Evolutionary conservation across 2,113 vertebrate genomes (phyloP), one percentile per base, ranked within the genome.

Genomic region (Chionodraco myersi): DNA sequence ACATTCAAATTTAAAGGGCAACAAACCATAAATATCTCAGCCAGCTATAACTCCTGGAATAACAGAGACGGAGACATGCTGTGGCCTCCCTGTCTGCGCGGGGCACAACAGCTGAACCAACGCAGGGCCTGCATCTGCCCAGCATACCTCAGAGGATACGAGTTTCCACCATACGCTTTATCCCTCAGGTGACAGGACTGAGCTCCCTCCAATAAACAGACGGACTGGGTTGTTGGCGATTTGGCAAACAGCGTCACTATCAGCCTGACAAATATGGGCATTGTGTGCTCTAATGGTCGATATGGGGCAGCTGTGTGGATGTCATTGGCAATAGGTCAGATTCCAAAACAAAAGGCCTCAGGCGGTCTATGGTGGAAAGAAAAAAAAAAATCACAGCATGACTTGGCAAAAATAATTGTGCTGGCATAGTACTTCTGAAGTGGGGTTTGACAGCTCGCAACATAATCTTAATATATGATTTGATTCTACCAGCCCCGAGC

Each of bases 401-500:
- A 92, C 82, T 80, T 57, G 80, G 89, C 89, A 84, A 59, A 59
- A 30, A 83, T 82, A 13, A 10, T 23, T 79, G 61, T 81, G 85
- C 87, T 81, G 72, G 71, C 78, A 41, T 49, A 54, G 90, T 49
- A 70, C 48, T 90, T 87, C 82, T 86, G 62, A 79, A 89, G 85
- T 76, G 74, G 49, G n/a, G 79, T 44, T 79, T 84, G 83, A 91
- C 82, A 75, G 80, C 77, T 54, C 41, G 23, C 85, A 90, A 85
- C 70, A 72, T 54, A 71, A 85, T 78, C 83, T 86, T 76, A 89
- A 91, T 92, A 86, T 83, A 91, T 73, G 79, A 86, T 92, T 86
- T 80, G 73, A 88, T 88, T 88, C 72, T 44, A 76, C 75, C 74
- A 26, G 66, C 87, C 62, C 18, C 14, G 10, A 84, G 86, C 78